A percentile compares a stretch with the other conserved stretches of the same genome.
phyloP scores from a whole-genome alignment of 1,140 invertebrate genomes.

The Rhizoglyphus robini region DNA sequence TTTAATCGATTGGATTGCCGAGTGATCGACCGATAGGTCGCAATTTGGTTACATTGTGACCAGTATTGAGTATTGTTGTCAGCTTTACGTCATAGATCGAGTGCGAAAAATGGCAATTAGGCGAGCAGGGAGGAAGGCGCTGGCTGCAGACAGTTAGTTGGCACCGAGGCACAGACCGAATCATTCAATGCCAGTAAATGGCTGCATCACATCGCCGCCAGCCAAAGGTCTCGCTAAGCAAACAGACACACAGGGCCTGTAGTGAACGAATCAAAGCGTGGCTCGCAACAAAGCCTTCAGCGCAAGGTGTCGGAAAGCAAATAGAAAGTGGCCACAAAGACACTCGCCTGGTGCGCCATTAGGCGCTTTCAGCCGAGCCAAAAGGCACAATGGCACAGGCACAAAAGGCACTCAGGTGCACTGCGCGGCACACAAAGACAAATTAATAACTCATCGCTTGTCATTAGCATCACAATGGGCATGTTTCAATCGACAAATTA shows the following conservation, averaged over 20 bases:
- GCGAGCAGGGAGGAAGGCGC: not conserved
- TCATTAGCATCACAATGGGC: slow-evolving; percentile 12
- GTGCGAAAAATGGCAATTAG: not conserved
- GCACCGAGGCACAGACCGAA: not conserved
- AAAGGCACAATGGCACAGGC: slow-evolving; percentile 2
- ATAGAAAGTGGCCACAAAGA: no score
- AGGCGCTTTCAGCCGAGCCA: not conserved
- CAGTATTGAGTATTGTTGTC: no score
- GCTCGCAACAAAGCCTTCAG: not conserved
- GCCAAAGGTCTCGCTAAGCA: not conserved
- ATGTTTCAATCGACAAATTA: slow-evolving; percentile 15
- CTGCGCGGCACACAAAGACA: not conserved
- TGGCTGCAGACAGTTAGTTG: not conserved
- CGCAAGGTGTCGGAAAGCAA: slow-evolving; percentile 12
- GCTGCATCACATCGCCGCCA: not conserved
- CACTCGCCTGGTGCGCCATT: not conserved
- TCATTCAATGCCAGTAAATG: not conserved
- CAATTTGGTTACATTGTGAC: no score
- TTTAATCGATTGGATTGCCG: no score
- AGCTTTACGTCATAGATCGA: no score
- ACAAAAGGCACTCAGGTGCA: not conserved
- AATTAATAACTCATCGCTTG: slow-evolving; percentile 2
- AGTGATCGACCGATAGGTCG: no score
- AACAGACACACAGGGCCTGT: not conserved
- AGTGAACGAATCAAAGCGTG: not conserved